These are phyloP conservation scores for Axis porcinus DNA, from an alignment of 2,113 vertebrate species.

Conservation along the genomic window DNA sequence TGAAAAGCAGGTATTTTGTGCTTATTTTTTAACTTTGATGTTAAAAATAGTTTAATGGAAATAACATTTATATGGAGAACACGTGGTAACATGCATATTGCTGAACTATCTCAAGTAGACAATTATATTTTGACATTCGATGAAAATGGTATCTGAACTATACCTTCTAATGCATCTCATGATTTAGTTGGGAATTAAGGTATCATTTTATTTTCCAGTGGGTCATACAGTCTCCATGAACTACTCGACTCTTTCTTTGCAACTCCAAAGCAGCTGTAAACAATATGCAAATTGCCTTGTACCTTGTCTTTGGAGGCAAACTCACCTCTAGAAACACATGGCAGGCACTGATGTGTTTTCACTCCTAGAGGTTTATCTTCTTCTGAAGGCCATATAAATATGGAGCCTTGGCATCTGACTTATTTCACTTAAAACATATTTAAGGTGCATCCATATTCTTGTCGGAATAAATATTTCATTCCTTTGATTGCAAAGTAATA, in stretches of 20 bases:
- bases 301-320: background rate
- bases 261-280: fast-evolving
- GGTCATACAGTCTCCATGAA: background rate
- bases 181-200: background rate
- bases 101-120: background rate
- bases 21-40: background rate
- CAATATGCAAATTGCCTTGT: background rate
- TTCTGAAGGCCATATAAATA: background rate
- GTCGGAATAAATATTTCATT: background rate
- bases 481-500: background rate
- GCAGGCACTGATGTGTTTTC: background rate
- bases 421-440: background rate
- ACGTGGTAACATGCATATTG: background rate
- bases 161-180: background rate
- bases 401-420: background rate
- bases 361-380: background rate
- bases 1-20: background rate
- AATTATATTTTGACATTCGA: background rate
- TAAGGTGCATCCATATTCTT: background rate
- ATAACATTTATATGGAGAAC: background rate
- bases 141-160: background rate
- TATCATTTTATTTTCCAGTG: background rate
- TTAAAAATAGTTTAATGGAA: background rate
- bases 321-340: background rate
- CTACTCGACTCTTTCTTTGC: background rate